phyloP scores from a whole-genome alignment of 64 coral and sea anemone species.

The Actinia tenebrosa region DNA sequence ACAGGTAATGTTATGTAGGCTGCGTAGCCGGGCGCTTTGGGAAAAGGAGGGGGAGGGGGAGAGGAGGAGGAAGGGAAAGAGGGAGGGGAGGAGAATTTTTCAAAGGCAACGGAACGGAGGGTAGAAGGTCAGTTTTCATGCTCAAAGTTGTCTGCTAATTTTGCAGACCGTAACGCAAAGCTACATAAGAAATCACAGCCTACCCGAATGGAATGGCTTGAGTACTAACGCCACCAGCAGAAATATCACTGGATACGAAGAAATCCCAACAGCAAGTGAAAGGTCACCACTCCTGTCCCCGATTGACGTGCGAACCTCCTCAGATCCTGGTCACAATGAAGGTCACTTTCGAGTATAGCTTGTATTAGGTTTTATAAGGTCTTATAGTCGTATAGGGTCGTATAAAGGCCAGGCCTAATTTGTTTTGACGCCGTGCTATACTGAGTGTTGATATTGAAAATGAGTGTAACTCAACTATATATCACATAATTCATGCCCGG shows the following conservation, averaged over 20 bases:
- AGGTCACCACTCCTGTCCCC: neutral
- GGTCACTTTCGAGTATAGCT: neutral
- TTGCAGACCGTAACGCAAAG: slow-evolving; percentile 15
- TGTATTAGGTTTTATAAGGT: neutral
- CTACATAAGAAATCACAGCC: slow-evolving; percentile 35
- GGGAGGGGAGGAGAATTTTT: neutral
- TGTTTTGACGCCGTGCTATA: no score
- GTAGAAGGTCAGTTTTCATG: neutral
- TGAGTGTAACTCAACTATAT: no score
- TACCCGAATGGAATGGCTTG: slow-evolving; percentile 21
- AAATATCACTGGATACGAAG: slow-evolving; percentile 1
- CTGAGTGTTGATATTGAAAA: no score
- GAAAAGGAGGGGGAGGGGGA: no score
- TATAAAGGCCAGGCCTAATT: no score
- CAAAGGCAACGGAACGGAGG: neutral
- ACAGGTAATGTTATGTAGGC: neutral
- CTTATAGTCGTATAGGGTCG: no score
- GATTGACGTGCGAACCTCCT: neutral
- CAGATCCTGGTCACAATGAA: neutral
- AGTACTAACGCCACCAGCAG: neutral
- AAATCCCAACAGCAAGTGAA: neutral
- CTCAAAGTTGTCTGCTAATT: neutral
- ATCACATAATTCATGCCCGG: no score
- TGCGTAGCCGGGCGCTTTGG: neutral
- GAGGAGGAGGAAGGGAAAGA: no score